Evolutionary conservation across 2,888 invertebrate species (phyloP).

Genomic region (Slavum lentiscoides): DNA sequence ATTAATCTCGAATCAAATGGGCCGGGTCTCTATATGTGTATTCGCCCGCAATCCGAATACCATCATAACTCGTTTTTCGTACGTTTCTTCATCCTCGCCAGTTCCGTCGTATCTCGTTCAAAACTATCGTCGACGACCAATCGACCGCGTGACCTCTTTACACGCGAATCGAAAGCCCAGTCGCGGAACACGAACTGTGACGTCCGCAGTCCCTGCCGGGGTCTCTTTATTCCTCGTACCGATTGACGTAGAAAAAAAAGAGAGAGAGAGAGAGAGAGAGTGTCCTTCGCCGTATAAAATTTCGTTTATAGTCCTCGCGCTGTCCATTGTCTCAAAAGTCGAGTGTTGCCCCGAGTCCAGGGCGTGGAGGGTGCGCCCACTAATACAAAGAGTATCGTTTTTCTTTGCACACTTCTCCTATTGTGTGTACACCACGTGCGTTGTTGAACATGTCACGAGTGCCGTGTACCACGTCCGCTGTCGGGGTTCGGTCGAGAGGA

Average conservation of each 20-base stretch:
- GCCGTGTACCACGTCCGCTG: neutral
- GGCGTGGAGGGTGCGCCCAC: neutral
- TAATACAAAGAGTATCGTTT: constrained; percentile 35
- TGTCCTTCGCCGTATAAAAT: constrained; percentile 25
- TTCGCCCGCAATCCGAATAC: too few relatives aligned
- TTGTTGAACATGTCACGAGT: neutral
- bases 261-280: neutral
- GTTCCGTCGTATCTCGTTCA: too few relatives aligned
- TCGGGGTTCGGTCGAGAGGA: neutral
- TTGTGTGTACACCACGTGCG: neutral
- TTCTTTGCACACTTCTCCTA: constrained; percentile 16
- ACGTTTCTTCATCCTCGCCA: too few relatives aligned
- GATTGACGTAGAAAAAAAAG: constrained; percentile 34
- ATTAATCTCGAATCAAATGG: too few relatives aligned
- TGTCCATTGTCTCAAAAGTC: constrained; percentile 46
- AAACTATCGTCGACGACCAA: too few relatives aligned
- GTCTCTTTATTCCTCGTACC: neutral
- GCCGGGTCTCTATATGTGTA: too few relatives aligned
- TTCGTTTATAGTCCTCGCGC: neutral
- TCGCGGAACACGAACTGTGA: too few relatives aligned
- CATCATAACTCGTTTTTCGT: too few relatives aligned
- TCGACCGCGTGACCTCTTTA: too few relatives aligned
- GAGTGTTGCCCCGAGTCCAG: constrained; percentile 12
- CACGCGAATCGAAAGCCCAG: too few relatives aligned
- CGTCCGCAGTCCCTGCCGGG: neutral